Conservation (phyloP, 1,140 invertebrate genomes). For the Limonius californicus region DNA sequence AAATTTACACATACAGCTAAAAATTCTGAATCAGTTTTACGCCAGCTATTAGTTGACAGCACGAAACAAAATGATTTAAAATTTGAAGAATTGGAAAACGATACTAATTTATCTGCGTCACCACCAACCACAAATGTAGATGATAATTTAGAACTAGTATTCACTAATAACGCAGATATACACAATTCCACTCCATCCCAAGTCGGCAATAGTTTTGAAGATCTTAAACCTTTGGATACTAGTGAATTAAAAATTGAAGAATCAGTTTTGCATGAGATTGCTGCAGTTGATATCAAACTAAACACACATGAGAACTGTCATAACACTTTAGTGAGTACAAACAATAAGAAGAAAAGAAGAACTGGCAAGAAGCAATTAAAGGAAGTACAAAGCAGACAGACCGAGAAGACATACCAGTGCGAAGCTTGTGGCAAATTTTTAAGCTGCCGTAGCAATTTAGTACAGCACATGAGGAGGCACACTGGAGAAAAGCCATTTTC, state of each 20-base stretch:
- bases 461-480: conserved; percentile 40
- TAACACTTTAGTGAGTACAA: not conserved
- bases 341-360: not conserved
- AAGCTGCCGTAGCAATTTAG: conserved; percentile 28
- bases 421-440: conserved; percentile 32
- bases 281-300: not conserved
- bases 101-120: not conserved
- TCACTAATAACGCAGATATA: not conserved
- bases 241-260: not conserved
- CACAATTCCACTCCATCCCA: not conserved
- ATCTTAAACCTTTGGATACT: conserved; percentile 5
- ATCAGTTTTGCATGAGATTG: not conserved
- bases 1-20: conserved; percentile 33
- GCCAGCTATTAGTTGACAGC: conserved; percentile 7
- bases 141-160: not conserved
- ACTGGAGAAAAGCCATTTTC: conserved; percentile 58
- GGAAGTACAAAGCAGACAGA: conserved; percentile 3
- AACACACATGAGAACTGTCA: conserved; percentile 4
- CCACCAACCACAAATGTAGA: no score
- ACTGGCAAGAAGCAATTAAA: conserved; percentile 10
- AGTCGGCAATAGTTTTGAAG: not conserved
- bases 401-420: conserved; percentile 22
- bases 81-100: not conserved
- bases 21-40: conserved; percentile 3
- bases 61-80: not conserved